These are phyloP conservation scores for Oophaga sylvatica DNA, from an alignment of 2,797 vertebrate species.

Conservation along the genomic window DNA sequence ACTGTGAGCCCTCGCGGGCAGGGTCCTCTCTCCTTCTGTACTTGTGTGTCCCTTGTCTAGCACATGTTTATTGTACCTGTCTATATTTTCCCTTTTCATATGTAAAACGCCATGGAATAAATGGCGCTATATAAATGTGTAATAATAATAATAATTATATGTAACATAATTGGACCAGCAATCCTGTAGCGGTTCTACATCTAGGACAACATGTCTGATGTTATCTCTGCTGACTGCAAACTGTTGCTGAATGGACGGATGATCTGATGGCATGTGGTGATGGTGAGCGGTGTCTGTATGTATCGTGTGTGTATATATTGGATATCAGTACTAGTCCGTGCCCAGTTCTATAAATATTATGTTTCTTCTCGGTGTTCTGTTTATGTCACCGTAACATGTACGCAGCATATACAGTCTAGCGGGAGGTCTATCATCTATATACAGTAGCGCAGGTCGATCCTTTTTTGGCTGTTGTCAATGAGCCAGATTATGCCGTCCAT, in stretches of 20 bases:
- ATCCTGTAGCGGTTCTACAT: background rate
- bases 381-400: background rate
- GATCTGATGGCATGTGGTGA: background rate
- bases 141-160: background rate
- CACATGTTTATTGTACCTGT: no score
- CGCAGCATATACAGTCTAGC: conserved; percentile 4
- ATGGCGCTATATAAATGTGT: no score
- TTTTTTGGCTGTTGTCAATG: conserved; percentile 34
- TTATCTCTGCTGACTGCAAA: background rate
- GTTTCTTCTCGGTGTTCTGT: conserved; percentile 14
- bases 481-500: background rate
- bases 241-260: background rate
- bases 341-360: conserved; percentile 38
- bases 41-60: no score
- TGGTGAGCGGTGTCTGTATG: background rate
- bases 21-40: no score
- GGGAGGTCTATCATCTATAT: background rate
- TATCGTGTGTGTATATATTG: background rate
- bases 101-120: no score
- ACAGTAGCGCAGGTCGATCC: background rate
- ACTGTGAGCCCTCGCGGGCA: no score
- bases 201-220: background rate
- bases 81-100: no score
- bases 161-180: background rate
- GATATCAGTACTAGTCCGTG: background rate